Evolutionary conservation across 2,113 vertebrate genomes (phyloP).

Genomic region (Eretmochelys imbricata): DNA sequence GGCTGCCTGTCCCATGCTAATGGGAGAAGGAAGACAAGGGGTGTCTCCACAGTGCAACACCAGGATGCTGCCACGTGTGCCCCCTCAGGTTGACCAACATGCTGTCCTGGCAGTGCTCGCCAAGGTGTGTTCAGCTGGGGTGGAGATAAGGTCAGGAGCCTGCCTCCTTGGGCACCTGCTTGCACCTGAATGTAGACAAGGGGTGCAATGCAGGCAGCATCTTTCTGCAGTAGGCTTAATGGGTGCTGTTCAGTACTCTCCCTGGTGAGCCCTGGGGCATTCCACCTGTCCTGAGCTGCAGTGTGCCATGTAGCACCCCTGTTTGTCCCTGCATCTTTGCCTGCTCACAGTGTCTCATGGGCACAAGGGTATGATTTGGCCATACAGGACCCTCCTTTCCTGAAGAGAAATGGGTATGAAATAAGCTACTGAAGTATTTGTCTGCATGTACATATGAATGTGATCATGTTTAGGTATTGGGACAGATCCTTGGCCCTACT

Average conservation of each 20-base stretch:
- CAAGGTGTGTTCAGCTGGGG: background rate
- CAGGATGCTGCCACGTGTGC: background rate
- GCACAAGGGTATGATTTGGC: background rate
- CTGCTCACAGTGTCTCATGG: fast-evolving
- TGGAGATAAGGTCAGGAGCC: background rate
- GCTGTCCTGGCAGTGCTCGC: fast-evolving
- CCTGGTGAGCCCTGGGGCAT: background rate
- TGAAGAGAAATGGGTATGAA: background rate
- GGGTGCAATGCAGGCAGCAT: fast-evolving
- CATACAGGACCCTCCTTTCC: fast-evolving
- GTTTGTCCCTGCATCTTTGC: fast-evolving
- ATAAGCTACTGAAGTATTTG: background rate
- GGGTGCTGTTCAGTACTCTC: background rate
- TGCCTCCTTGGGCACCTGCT: fast-evolving
- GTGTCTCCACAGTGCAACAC: fast-evolving
- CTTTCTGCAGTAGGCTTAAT: fast-evolving
- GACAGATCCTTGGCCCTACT: fast-evolving
- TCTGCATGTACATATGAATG: background rate
- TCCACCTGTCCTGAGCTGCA: background rate
- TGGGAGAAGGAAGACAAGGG: fast-evolving
- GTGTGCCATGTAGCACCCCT: background rate
- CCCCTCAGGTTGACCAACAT: background rate
- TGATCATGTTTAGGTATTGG: background rate
- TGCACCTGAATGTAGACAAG: fast-evolving
- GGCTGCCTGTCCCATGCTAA: background rate